phyloP scores from a whole-genome alignment of 2,113 vertebrate genomes.

The Solea senegalensis region DNA sequence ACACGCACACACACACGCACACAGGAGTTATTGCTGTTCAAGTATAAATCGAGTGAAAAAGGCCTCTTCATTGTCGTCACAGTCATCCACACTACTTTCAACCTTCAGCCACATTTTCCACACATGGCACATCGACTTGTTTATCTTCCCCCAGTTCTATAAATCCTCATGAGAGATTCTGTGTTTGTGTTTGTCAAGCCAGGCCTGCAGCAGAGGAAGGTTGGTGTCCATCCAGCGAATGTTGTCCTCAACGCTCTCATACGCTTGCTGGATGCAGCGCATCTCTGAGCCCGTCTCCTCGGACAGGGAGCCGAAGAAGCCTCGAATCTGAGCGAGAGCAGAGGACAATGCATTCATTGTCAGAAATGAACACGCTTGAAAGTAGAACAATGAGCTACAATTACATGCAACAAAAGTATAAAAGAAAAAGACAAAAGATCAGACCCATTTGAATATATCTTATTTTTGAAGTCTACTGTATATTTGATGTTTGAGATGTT shows the following conservation, averaged over 20 bases:
- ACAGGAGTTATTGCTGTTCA: too few species aligned
- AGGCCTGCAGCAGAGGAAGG: conserved; percentile 82
- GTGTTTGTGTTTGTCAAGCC: conserved; percentile 74
- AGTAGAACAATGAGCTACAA: background rate
- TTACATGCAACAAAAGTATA: too few species aligned
- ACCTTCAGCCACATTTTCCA: background rate
- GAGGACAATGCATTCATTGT: background rate
- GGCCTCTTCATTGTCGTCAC: too few species aligned
- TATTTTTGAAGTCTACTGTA: too few species aligned
- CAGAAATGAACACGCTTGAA: background rate
- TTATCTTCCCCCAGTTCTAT: conserved; percentile 17
- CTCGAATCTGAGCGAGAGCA: conserved; percentile 76
- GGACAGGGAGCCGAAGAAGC: conserved; percentile 85
- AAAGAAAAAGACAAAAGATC: too few species aligned
- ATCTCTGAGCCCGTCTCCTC: conserved; percentile 84
- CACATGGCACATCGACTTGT: too few species aligned
- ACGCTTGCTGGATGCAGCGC: conserved; percentile 86
- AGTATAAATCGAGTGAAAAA: too few species aligned
- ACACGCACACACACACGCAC: too few species aligned
- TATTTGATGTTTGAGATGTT: too few species aligned
- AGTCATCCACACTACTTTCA: background rate
- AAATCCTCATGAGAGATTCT: conserved; percentile 52
- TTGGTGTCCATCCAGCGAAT: conserved; percentile 89
- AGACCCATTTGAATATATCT: too few species aligned
- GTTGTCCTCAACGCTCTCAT: conserved; percentile 89